These are phyloP conservation scores for Epizoanthus rinbou DNA, from an alignment of 92 coral and sea anemone genomes.

Conservation along the genomic window DNA sequence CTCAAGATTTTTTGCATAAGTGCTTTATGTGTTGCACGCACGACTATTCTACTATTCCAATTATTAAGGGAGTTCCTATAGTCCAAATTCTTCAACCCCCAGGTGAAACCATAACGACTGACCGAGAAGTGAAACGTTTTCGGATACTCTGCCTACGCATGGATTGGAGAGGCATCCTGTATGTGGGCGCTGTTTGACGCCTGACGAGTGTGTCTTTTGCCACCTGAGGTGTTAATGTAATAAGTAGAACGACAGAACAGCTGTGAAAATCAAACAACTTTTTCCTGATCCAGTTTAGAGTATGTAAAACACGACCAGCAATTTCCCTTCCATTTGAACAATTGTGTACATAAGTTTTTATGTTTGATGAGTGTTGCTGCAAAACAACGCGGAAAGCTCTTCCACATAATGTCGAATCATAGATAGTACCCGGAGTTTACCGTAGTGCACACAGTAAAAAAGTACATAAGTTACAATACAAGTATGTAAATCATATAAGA, in stretches of 20 bases:
- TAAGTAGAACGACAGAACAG: constrained; percentile 24
- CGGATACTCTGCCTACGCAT: background rate
- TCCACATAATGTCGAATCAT: background rate
- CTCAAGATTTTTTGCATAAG: constrained; percentile 14
- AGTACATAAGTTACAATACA: too few relatives aligned
- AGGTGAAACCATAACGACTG: background rate
- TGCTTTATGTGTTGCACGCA: background rate
- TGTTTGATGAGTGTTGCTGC: background rate
- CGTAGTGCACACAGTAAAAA: too few relatives aligned
- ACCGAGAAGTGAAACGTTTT: background rate
- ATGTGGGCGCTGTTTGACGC: constrained; percentile 40
- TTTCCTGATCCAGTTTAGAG: constrained; percentile 31
- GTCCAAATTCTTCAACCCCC: background rate
- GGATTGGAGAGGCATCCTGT: background rate
- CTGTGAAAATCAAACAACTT: constrained; percentile 27
- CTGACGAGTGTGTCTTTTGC: constrained; percentile 29
- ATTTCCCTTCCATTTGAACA: constrained; percentile 3
- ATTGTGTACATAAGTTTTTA: background rate
- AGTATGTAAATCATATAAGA: too few relatives aligned
- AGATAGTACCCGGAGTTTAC: too few relatives aligned
- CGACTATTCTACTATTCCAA: background rate
- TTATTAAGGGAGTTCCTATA: background rate
- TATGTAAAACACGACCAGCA: constrained; percentile 9
- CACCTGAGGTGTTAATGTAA: constrained; percentile 39
- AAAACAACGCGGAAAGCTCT: background rate